Conservation (phyloP, 2,797 vertebrate genomes). For the Telmatherina bonti region DNA sequence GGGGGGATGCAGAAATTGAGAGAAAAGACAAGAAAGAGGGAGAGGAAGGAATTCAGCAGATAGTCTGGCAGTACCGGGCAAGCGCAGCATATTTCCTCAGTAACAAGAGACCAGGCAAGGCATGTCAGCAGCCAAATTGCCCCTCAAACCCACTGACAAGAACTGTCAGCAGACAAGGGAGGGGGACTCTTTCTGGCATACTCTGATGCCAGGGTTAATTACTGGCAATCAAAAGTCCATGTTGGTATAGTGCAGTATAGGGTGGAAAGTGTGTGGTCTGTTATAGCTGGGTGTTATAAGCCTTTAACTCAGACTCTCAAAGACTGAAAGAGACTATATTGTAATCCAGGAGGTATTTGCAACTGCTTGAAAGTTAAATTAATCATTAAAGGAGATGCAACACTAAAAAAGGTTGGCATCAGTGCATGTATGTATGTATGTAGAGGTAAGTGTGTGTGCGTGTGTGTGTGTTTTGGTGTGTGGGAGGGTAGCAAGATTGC, state of each 20-base stretch:
- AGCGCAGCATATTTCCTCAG: slow-evolving; percentile 70
- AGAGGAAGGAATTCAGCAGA: slow-evolving; percentile 68
- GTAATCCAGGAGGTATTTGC: slow-evolving; percentile 11
- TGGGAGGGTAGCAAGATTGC: slow-evolving; percentile 54
- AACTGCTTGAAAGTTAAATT: slow-evolving; percentile 8
- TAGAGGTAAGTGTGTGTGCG: no score
- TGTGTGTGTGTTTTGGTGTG: slow-evolving; percentile 13
- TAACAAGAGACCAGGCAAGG: slow-evolving; percentile 78
- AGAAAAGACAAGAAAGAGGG: slow-evolving; percentile 30
- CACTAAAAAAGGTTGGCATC: background rate
- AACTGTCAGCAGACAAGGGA: slow-evolving; percentile 76
- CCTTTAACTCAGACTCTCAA: slow-evolving; percentile 49
- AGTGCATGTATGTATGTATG: slow-evolving; percentile 4
- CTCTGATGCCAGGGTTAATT: slow-evolving; percentile 79
- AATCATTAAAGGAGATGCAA: slow-evolving; percentile 14
- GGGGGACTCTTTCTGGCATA: slow-evolving; percentile 68
- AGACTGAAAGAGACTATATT: slow-evolving; percentile 18
- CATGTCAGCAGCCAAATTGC: slow-evolving; percentile 81
- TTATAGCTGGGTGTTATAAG: slow-evolving; percentile 55
- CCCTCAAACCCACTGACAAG: slow-evolving; percentile 81
- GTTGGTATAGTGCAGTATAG: slow-evolving; percentile 45
- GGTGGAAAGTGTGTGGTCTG: slow-evolving; percentile 53
- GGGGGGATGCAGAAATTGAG: slow-evolving; percentile 18
- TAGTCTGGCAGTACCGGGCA: slow-evolving; percentile 59
- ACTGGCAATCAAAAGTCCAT: slow-evolving; percentile 77